Evolutionary conservation across 2,888 invertebrate species (phyloP), one percentile per base, ranked within the genome.

Genomic region (Drosophila barbarae): DNA sequence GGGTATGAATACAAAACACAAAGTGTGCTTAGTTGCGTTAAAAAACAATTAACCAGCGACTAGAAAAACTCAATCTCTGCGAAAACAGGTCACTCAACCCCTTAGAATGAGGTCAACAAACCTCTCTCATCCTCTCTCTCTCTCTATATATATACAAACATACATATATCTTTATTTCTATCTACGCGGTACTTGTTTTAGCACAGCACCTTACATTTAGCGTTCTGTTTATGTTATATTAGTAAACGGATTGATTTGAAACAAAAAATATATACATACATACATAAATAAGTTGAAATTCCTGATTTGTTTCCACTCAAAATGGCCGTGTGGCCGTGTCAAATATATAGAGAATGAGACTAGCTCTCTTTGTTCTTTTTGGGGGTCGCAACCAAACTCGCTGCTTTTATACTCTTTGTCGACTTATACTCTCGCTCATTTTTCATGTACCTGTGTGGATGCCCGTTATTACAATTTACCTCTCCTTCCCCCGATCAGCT

Each of bases 31-130:
- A 10, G n/a, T 12, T 28, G n/a, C 30, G 36, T 32, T 34, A 5
- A 15, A 7, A 55, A 32, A 23, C 15, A 44, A 44, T 60, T 8
- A 18, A 10, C 18, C 5, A 26, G 10, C 6, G 10, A 15, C 15
- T 44, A 9, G 52, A 75, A 60, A 3, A 52, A 72, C 69, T 78
- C 60, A 64, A 44, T 50, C 47, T 26, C 5, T 32, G 13, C 49
- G 57, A 72, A 70, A 79, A 18, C 80, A 73, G 79, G 79, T 85
- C 85, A 85, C 79, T 79, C 79, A 79, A 85, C 86, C 79, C 70
- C 65, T 71, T 64, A 36, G 60, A 86, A 85, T 83, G 72, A 80
- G 83, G 86, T 86, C 83, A 83, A 86, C 77, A 85, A 84, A 83
- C 85, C 80, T 44, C 67, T 41, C 49, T 50, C 61, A 18, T 39